phyloP scores from a whole-genome alignment of 2,888 invertebrate species.

The Sclerodermus sp. region DNA sequence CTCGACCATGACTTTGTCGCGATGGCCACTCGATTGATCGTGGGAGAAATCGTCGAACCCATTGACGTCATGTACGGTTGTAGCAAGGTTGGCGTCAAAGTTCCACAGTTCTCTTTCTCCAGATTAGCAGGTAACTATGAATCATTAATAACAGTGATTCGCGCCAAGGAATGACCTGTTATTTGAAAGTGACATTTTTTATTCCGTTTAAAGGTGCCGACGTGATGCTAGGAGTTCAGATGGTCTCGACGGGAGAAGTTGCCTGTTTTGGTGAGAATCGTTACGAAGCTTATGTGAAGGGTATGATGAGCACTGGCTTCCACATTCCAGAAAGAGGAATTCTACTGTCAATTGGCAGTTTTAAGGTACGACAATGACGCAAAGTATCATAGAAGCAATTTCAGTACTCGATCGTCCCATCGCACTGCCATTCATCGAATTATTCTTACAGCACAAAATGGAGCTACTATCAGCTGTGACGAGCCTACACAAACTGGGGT shows the following conservation, averaged over 20 bases:
- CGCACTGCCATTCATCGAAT: too few relatives aligned
- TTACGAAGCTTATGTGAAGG: constrained; percentile 97
- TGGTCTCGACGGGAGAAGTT: constrained; percentile 99
- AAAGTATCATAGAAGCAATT: too few relatives aligned
- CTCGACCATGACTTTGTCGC: constrained; percentile 97
- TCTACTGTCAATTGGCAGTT: constrained; percentile 93
- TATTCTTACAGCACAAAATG: constrained; percentile 78
- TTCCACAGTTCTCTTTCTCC: constrained; percentile 98
- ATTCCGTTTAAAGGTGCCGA: too few relatives aligned
- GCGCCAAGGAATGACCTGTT: too few relatives aligned
- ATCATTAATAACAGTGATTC: background rate
- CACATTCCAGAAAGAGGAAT: constrained; percentile 92
- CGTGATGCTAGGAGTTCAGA: constrained; percentile 97
- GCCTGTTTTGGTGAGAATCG: constrained; percentile 99
- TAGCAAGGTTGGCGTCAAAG: constrained; percentile 94
- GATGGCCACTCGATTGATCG: constrained; percentile 90
- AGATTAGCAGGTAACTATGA: constrained; percentile 79
- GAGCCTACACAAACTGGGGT: constrained; percentile 86
- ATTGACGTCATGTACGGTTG: constrained; percentile 79
- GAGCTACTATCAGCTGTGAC: constrained; percentile 83
- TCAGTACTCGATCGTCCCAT: too few relatives aligned
- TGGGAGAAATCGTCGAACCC: constrained; percentile 84
- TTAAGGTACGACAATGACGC: constrained; percentile 70
- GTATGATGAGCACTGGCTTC: constrained; percentile 97
- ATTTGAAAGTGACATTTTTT: too few relatives aligned